phyloP scores from a whole-genome alignment of 2,888 invertebrate species.

The Drosophila seclusa region DNA sequence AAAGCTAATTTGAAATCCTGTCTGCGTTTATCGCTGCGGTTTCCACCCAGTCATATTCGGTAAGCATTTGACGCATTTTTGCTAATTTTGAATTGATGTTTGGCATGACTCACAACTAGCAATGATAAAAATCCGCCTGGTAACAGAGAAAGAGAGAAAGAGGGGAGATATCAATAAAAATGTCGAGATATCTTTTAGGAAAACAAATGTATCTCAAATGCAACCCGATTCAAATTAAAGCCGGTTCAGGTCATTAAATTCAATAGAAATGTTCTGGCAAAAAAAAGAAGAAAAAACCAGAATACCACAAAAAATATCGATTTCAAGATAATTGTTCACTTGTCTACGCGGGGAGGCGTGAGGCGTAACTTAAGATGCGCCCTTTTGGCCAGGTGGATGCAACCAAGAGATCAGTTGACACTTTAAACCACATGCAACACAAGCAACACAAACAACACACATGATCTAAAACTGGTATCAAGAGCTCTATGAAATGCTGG shows the following conservation, averaged over 20 bases:
- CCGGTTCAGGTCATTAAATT: conserved; percentile 49
- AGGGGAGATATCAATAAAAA: conserved; percentile 67
- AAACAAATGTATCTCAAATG: conserved; percentile 49
- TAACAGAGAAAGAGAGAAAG: conserved; percentile 26
- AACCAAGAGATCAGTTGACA: conserved; percentile 38
- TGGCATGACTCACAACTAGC: conserved; percentile 60
- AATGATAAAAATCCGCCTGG: conserved; percentile 60
- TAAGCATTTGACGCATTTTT: conserved; percentile 51
- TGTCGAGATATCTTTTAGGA: conserved; percentile 61
- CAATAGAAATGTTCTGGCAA: conserved; percentile 69
- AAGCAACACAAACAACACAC: conserved; percentile 23
- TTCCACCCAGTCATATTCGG: conserved; percentile 18
- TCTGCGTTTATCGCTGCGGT: conserved; percentile 36
- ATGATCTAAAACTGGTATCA: conserved; percentile 32
- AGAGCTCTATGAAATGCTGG: conserved; percentile 40
- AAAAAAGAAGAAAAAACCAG: conserved; percentile 7
- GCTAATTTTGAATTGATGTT: conserved; percentile 38
- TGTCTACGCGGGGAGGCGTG: conserved; percentile 24
- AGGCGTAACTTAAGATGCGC: conserved; percentile 55
- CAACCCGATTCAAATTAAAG: conserved; percentile 40
- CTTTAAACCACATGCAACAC: conserved; percentile 13
- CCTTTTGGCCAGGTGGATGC: conserved; percentile 24
- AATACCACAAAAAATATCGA: conserved; percentile 58
- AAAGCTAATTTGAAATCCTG: conserved; percentile 57
- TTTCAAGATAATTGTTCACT: conserved; percentile 66